Evolutionary conservation across 2,888 invertebrate genomes (phyloP).

Genomic region (Lasioglossum lativentre): DNA sequence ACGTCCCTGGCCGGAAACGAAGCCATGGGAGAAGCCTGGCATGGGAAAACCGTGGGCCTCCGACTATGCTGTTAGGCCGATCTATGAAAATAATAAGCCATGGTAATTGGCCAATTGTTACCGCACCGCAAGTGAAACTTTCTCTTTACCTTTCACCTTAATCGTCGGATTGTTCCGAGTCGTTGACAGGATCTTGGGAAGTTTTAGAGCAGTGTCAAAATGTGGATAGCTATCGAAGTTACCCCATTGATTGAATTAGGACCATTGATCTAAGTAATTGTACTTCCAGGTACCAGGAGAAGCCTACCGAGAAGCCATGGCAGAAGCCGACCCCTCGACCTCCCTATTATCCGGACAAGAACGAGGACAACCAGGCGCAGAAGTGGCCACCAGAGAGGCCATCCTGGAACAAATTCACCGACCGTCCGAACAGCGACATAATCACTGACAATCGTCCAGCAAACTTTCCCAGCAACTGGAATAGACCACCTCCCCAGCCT

Average conservation of each 20-base stretch:
- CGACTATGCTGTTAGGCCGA: conserved; percentile 75
- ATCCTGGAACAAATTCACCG: conserved; percentile 82
- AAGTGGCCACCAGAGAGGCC: conserved; percentile 84
- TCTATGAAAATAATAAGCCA: conserved; percentile 78
- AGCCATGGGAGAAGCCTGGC: conserved; percentile 81
- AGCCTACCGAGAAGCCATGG: conserved; percentile 77
- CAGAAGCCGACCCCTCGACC: conserved; percentile 69
- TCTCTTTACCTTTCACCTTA: background rate
- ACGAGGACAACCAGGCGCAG: conserved; percentile 78
- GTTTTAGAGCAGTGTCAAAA: background rate
- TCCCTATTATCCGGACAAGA: conserved; percentile 75
- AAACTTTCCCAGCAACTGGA: conserved; percentile 85
- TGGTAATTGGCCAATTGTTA: conserved; percentile 62
- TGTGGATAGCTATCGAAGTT: background rate
- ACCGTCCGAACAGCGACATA: conserved; percentile 83
- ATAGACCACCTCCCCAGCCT: conserved; percentile 73
- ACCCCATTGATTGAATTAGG: too few species aligned
- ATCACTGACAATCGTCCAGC: conserved; percentile 87
- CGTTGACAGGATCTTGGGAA: background rate
- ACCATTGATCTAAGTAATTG: too few species aligned
- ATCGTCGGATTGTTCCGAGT: background rate
- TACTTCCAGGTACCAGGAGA: conserved; percentile 76
- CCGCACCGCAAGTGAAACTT: conserved; percentile 15
- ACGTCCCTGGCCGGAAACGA: conserved; percentile 81
- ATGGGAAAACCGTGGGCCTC: conserved; percentile 79